Evolutionary conservation across 2,113 vertebrate genomes (phyloP).

Genomic region (Toxotes jaculatrix): DNA sequence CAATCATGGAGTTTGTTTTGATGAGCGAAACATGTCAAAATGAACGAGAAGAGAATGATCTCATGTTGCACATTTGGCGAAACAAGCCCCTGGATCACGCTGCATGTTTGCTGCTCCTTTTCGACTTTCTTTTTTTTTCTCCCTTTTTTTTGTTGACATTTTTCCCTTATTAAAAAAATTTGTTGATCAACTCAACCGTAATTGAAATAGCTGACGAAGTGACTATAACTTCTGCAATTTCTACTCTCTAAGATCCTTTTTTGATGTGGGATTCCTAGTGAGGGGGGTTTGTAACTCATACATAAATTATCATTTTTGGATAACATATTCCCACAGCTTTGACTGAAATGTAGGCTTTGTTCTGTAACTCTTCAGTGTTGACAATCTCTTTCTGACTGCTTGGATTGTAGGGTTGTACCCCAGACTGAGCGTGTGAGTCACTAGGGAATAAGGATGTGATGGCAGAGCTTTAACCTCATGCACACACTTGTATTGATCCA

Average conservation of each 20-base stretch:
- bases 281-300: not conserved
- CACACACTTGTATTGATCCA: conserved; percentile 72
- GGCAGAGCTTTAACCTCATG: conserved; percentile 75
- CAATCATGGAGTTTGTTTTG: not conserved
- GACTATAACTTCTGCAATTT: not conserved
- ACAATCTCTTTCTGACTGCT: conserved; percentile 28
- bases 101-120: not conserved
- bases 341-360: not conserved
- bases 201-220: not conserved
- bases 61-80: not conserved
- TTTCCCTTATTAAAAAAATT: not conserved
- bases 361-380: conserved; percentile 37
- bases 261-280: not conserved
- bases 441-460: conserved; percentile 58
- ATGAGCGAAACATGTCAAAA: not conserved
- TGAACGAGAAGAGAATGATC: not conserved
- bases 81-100: not conserved
- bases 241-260: not conserved
- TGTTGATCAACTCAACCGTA: not conserved
- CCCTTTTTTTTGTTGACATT: too few species aligned
- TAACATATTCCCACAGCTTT: not conserved
- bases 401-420: conserved; percentile 30
- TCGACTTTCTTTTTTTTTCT: too few species aligned
- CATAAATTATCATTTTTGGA: not conserved
- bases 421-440: conserved; percentile 22